Conservation (phyloP, 2,888 invertebrate species). For the Heliconius ismenius region DNA sequence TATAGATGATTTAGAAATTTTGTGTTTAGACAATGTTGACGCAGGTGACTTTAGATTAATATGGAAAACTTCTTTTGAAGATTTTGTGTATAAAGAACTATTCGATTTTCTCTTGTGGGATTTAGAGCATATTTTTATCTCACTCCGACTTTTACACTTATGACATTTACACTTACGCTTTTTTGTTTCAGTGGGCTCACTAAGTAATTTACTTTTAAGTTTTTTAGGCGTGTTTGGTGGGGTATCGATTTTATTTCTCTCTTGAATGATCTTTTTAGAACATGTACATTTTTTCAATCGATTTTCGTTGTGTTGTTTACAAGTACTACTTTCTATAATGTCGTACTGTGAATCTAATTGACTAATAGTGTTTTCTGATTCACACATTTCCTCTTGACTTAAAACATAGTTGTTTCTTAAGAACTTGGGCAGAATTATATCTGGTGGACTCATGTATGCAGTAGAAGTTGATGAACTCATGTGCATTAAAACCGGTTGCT, state of each 20-base stretch:
- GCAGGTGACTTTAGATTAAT: background rate
- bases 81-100: conserved; percentile 23
- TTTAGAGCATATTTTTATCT: conserved; percentile 39
- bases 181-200: conserved; percentile 36
- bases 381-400: conserved; percentile 52
- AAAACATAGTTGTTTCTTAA: conserved; percentile 53
- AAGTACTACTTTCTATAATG: conserved; percentile 43
- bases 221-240: conserved; percentile 61
- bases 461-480: conserved; percentile 79
- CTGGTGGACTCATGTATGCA: conserved; percentile 79
- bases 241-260: conserved; percentile 46
- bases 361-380: conserved; percentile 46
- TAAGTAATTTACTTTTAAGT: conserved; percentile 39
- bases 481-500: conserved; percentile 64
- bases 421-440: conserved; percentile 66
- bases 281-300: conserved; percentile 50
- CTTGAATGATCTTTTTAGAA: conserved; percentile 40
- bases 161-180: conserved; percentile 39
- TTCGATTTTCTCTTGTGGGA: conserved; percentile 32
- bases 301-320: conserved; percentile 48
- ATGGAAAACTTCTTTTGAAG: conserved; percentile 24
- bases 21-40: conserved; percentile 17
- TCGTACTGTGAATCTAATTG: conserved; percentile 44
- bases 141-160: conserved; percentile 46
- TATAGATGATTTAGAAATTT: conserved; percentile 10